Evolutionary conservation across 2,888 invertebrate genomes (phyloP), one percentile per base, ranked within the genome.

Genomic region (Andrena flavipes): DNA sequence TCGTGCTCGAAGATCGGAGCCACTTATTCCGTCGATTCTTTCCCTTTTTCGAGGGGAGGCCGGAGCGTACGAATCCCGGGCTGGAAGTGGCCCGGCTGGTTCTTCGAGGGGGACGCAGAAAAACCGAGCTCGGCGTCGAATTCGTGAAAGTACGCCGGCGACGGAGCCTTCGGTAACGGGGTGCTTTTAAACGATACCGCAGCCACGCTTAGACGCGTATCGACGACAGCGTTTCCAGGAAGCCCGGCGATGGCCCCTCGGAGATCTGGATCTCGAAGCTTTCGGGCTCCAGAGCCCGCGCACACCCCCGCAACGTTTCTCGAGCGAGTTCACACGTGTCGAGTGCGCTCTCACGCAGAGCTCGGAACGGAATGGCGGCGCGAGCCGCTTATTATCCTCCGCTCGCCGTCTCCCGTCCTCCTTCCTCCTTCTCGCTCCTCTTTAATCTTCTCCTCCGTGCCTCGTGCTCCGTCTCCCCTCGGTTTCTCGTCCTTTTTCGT

Each of bases 1-100:
- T 85, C 85, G 76, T 79, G 76, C 67, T 69, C 67, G 59, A 30
- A n/a, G 80, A 42, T 42, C 42, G 42, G 63, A 85, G 79, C 78
- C 82, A 79, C 85, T 85, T 85, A 78, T 84, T 85, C 77, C 76
- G 80, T 69, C 60, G 5, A 69, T 73, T 72, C 59, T 63, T 62
- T 49, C 23, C 26, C 72, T 75, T 48, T 73, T 73, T 65, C 59
- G 63, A 23, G 48, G 56, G 59, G 54, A 60, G 35, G 10, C 62
- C 16, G 33, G 56, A 26, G 51, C 42, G 33, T 35, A 35, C 33
- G 75, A 59, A 54, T 67, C 65, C 48, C 33, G 30, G n/a, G 65
- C 48, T 51, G 13, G 60, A 48, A 62, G 20, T 29, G 48, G 20
- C 54, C 16, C 20, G 48, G 65, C 29, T n/a, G 64, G n/a, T 62